Percentiles rank a stretch among this genome's conserved stretches.
Conservation (phyloP, 1,140 invertebrate genomes). For the Ceratosolen fusciceps region DNA sequence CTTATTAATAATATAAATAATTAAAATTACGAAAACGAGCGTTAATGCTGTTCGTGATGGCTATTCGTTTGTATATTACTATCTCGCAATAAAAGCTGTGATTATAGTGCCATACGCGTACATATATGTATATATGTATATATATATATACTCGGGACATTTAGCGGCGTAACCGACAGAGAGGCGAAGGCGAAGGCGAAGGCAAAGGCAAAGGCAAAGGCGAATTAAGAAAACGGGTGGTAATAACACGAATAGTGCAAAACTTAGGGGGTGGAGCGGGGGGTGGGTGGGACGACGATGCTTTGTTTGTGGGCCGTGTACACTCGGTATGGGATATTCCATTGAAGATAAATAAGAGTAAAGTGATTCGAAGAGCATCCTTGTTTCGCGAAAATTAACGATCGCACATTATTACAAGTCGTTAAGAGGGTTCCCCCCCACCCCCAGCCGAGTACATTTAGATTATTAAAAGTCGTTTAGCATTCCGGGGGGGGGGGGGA, state of each 20-base stretch:
- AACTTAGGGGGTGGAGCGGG: too few relatives aligned
- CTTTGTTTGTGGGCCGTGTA: not conserved
- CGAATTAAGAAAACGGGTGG: constrained; percentile 4
- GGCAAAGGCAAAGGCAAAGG: constrained; percentile 3
- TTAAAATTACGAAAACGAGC: not conserved
- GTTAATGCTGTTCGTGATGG: not conserved
- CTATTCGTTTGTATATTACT: not conserved
- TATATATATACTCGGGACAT: too few relatives aligned
- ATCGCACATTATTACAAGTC: constrained; percentile 15
- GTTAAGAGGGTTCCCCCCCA: constrained; percentile 3
- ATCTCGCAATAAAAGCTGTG: constrained; percentile 1
- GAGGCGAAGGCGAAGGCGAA: not conserved
- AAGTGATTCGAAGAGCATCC: not conserved
- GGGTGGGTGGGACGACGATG: too few relatives aligned
- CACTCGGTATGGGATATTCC: not conserved
- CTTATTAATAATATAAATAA: not conserved
- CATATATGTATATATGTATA: too few relatives aligned
- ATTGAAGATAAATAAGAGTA: not conserved
- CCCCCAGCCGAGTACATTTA: constrained; percentile 9
- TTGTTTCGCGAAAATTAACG: constrained; percentile 8
- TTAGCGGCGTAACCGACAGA: not conserved
- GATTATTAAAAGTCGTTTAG: constrained; percentile 34
- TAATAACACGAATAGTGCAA: constrained; percentile 7
- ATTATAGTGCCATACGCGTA: not conserved
- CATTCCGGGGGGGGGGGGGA: not conserved